phyloP scores from a whole-genome alignment of 2,888 invertebrate species.

The Aromia moschata region DNA sequence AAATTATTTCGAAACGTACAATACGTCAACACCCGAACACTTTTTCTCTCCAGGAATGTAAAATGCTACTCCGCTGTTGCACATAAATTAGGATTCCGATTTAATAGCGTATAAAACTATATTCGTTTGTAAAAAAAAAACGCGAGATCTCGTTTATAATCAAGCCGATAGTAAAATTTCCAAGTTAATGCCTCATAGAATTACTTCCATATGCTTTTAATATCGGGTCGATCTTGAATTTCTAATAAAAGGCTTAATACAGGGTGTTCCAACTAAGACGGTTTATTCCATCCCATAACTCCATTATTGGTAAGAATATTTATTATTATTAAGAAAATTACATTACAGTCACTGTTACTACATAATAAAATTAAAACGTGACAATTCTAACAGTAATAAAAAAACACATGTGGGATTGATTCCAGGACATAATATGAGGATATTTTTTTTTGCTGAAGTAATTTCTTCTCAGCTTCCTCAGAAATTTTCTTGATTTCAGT shows the following conservation, averaged over 20 bases:
- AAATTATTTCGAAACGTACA: conserved; percentile 6
- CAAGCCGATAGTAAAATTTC: conserved; percentile 30
- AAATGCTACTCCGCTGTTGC: conserved; percentile 40
- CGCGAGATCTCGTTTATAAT: conserved; percentile 46
- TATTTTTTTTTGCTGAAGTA: too few species aligned
- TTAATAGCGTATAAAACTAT: conserved; percentile 50
- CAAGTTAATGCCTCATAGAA: conserved; percentile 26
- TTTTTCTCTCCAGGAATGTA: conserved; percentile 11
- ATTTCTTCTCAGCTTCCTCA: too few species aligned
- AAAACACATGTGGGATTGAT: too few species aligned
- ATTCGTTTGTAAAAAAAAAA: conserved; percentile 48
- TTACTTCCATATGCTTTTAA: conserved; percentile 45
- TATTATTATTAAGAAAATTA: too few species aligned
- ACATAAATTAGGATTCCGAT: conserved; percentile 48
- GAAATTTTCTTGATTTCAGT: too few species aligned
- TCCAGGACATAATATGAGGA: too few species aligned
- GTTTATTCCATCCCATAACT: too few species aligned
- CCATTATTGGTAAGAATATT: too few species aligned
- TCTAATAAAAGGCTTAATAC: conserved; percentile 11
- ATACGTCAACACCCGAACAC: conserved; percentile 11
- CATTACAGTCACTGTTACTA: too few species aligned
- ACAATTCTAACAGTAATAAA: too few species aligned
- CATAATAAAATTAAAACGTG: too few species aligned
- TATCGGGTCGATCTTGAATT: conserved; percentile 33
- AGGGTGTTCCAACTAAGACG: too few species aligned